Evolutionary conservation across 2,888 invertebrate species (phyloP).

Genomic region (Agriopis marginaria): DNA sequence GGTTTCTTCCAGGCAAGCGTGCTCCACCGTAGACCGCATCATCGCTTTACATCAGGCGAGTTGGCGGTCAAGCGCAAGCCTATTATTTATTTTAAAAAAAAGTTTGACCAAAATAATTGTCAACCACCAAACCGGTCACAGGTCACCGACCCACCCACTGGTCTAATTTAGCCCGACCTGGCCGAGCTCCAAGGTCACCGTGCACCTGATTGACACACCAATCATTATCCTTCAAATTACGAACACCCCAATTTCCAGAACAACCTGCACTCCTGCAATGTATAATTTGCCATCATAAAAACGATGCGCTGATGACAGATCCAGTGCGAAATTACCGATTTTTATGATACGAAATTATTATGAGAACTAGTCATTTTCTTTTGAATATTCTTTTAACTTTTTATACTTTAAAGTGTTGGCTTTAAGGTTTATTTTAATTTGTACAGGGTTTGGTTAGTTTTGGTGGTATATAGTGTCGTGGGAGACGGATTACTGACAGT

Average conservation of each 20-base stretch:
- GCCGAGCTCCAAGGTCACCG: constrained; percentile 29
- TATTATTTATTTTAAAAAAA: too few species aligned
- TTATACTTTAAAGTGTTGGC: background rate
- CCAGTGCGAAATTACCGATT: constrained; percentile 54
- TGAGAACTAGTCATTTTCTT: constrained; percentile 3
- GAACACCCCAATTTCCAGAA: constrained; percentile 35
- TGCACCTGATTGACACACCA: constrained; percentile 42
- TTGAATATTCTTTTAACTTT: background rate
- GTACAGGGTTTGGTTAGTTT: background rate
- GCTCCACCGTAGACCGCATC: too few species aligned
- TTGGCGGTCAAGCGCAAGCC: too few species aligned
- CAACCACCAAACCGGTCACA: background rate
- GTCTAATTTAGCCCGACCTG: background rate
- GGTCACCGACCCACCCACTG: constrained; percentile 3
- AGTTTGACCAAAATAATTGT: too few species aligned
- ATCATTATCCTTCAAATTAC: constrained; percentile 40
- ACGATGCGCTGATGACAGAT: constrained; percentile 62
- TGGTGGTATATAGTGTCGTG: constrained; percentile 36
- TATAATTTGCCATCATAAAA: constrained; percentile 68
- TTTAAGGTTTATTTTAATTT: background rate
- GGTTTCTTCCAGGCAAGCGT: too few species aligned
- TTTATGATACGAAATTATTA: constrained; percentile 59
- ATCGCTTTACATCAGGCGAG: too few species aligned
- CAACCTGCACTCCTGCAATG: constrained; percentile 37
- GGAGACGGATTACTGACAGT: constrained; percentile 40